Base-by-base conservation (phyloP, 2,888 invertebrate species). In the Parasteatoda lunata region DNA sequence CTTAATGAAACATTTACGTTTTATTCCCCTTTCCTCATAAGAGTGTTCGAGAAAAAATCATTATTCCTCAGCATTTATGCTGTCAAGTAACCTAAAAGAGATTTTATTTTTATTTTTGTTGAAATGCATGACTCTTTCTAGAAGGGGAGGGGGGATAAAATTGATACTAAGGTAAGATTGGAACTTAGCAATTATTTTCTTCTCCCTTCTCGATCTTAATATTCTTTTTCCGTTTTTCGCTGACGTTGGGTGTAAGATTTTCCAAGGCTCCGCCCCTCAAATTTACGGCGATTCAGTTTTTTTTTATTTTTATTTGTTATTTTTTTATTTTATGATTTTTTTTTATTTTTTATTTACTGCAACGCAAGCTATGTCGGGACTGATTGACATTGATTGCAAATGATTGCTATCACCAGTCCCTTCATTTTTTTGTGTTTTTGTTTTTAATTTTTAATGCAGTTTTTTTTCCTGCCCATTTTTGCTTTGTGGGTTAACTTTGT, bases 331-430 rank as follows among this genome's bases (percentile, higher is more conserved):
- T 30, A 30, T 30, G 30, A n/a, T n/a, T 72, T 77, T 77, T 71
- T 51, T 76, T 11, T 85, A 76, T 76, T 85, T 80, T 79, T 66
- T 79, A 80, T 85, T 80, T 75, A 85, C 80, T 71, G 71, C 48
- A 52, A 59, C 8, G n/a, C 59, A n/a, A n/a, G 59, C 0, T 59
- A 59, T 7, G 59, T 72, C 66, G 65, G 7, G 11, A 86, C 51
- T 86, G 85, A 86, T 86, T 86, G 85, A 86, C 85, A 86, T 77
- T 86, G 85, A 86, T 86, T 86, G 80, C 85, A 77, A 86, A 72
- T 86, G 85, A 86, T 86, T 86, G 85, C 85, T 77, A 80, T 80
- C 85, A 59, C 59, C 9, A 59, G 11, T n/a, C 59, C 59, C n/a
- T 59, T 59, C n/a, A 59, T 59, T 59, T 59, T 59, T 59, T 59